Base-by-base conservation (phyloP, 2,888 invertebrate genomes). In the Drosophila sordidula region DNA sequence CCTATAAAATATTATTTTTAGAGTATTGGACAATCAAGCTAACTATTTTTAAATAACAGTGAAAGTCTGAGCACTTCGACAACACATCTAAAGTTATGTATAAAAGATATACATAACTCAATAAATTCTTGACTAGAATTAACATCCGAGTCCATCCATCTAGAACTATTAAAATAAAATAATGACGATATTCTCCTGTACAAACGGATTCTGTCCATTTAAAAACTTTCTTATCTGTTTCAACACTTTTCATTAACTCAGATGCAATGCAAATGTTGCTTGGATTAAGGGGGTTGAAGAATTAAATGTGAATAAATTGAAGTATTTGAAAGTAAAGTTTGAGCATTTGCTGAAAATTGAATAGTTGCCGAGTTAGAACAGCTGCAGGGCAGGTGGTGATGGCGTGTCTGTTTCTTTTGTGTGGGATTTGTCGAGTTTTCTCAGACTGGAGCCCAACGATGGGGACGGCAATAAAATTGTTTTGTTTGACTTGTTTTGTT, bases 381-480 rank as follows among this genome's bases (percentile, higher is more conserved):
- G 57, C 57, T 66, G 67, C 65, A 49, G 22, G 29, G 25, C 26
- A 45, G 42, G 50, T 38, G 44, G 4, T 59, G 34, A 34, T 34
- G 42, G 16, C 50, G 67, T 64, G 68, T 68, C 38, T 42, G 32
- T 34, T 22, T 47, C 42, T 29, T 44, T 49, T 47, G 66, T 58
- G 36, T 29, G 38, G 6, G 16, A 16, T 45, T 45, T 36, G 26
- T 16, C 25, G n/a, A 26, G 22, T 54, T 57, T 72, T 75, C 72
- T 58, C 72, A 69, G 59, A 34, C 34, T 16, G 9, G 9, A 6
- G 46, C 18, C 18, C 18, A 18, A 18, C 36, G 14, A n/a, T 38
- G 36, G 14, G 16, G 32, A 42, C 18, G 38, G 26, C 2, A 6
- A 41, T 56, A 56, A 50, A 70, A 51, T 51, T 61, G 45, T 51